A percentile compares a stretch with the other conserved stretches of the same genome.
phyloP scores from a whole-genome alignment of 2,797 vertebrate species.

The Pseudochirops cupreus region DNA sequence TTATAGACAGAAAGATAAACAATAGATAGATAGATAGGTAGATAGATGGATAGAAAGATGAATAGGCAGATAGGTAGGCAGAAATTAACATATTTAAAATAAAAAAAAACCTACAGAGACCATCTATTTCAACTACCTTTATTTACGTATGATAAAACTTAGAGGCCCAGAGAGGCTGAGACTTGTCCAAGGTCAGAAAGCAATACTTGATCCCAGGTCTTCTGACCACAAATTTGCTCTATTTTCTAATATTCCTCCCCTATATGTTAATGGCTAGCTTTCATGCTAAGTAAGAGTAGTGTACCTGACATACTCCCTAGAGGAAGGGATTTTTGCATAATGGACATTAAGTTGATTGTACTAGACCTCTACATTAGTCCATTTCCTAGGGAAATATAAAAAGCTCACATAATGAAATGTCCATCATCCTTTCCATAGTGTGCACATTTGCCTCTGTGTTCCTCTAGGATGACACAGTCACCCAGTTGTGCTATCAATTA shows the following conservation, averaged over 20 bases:
- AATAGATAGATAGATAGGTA: too few species aligned
- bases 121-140: not conserved
- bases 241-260: not conserved
- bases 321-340: not conserved
- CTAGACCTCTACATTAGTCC: not conserved
- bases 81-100: not conserved
- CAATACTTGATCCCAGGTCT: not conserved
- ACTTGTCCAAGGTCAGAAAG: not conserved
- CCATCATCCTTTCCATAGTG: not conserved
- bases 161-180: not conserved
- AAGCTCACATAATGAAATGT: slow-evolving; percentile 5
- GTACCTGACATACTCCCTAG: not conserved
- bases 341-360: not conserved
- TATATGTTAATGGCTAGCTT: not conserved
- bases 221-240: not conserved
- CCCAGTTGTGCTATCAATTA: not conserved
- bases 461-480: not conserved
- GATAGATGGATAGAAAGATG: not conserved
- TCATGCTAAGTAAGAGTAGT: not conserved
- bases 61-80: not conserved
- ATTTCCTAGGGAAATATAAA: not conserved
- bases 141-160: not conserved
- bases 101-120: not conserved
- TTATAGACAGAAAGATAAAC: not conserved
- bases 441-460: not conserved